Evolutionary conservation across 2,797 vertebrate species (phyloP).

Genomic region (Sphenodon punctatus): DNA sequence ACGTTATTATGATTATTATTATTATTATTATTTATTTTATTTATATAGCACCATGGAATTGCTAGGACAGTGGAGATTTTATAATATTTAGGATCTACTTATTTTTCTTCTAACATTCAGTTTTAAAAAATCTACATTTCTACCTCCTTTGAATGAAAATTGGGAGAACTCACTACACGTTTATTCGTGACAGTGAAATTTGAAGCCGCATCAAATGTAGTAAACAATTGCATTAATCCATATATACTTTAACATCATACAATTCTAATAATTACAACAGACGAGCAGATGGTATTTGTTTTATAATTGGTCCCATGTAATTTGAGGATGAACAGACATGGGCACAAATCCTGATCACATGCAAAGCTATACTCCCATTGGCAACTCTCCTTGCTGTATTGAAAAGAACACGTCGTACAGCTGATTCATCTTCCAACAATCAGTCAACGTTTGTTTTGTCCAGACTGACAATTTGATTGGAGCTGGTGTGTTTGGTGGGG

Average conservation of each 20-base stretch:
- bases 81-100: not conserved
- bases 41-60: no score
- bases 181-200: not conserved
- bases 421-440: not conserved
- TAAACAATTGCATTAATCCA: not conserved
- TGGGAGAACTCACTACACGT: not conserved
- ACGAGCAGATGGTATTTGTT: not conserved
- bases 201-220: not conserved
- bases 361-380: not conserved
- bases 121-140: slow-evolving; percentile 9
- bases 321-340: not conserved
- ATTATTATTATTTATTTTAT: no score
- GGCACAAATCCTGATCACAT: not conserved
- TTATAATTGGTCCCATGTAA: not conserved
- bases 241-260: not conserved
- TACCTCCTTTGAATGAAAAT: not conserved
- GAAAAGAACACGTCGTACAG: not conserved
- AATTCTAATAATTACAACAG: not conserved
- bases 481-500: not conserved
- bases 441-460: slow-evolving; percentile 14
- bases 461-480: not conserved
- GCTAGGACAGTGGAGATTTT: not conserved
- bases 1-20: no score
- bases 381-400: no score
- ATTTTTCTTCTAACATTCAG: not conserved